phyloP scores from a whole-genome alignment of 2,797 vertebrate genomes.

The Ctenochaetus hawaiiensis region DNA sequence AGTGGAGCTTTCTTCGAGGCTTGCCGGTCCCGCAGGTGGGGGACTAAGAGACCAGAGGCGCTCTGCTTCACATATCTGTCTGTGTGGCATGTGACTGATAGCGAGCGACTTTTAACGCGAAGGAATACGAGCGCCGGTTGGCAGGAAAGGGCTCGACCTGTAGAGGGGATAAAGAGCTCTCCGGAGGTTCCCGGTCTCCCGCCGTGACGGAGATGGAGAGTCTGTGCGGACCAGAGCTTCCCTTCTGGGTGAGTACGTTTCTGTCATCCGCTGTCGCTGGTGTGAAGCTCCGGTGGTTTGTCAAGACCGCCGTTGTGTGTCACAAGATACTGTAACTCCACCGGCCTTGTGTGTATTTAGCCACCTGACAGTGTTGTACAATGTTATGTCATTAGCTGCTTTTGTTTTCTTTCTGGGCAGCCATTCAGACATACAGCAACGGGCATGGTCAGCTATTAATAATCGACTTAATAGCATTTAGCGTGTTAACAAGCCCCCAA shows the following conservation, averaged over 20 bases:
- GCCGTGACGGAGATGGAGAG: slow-evolving; percentile 77
- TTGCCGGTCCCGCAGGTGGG: no score
- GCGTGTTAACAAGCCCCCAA: slow-evolving; percentile 47
- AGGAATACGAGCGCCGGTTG: slow-evolving; percentile 25
- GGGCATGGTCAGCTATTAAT: slow-evolving; percentile 43
- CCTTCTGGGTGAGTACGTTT: slow-evolving; percentile 83
- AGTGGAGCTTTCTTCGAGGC: slow-evolving; percentile 13
- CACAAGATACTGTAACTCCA: slow-evolving; percentile 31
- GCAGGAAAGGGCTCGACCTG: slow-evolving; percentile 53
- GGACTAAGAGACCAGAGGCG: neutral
- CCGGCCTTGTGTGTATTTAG: neutral
- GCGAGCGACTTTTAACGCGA: slow-evolving; percentile 19
- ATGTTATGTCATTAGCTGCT: slow-evolving; percentile 13
- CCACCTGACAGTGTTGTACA: slow-evolving; percentile 12
- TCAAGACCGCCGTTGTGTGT: neutral
- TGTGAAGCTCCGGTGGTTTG: neutral
- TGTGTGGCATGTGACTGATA: slow-evolving; percentile 57
- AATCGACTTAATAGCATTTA: slow-evolving; percentile 57
- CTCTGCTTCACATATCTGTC: slow-evolving; percentile 4
- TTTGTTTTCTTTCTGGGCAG: slow-evolving; percentile 25
- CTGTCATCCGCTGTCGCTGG: neutral
- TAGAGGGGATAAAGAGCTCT: slow-evolving; percentile 37
- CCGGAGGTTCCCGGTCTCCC: slow-evolving; percentile 42
- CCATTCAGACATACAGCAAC: slow-evolving; percentile 13
- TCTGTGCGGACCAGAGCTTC: slow-evolving; percentile 80